Base-by-base conservation (phyloP, 2,888 invertebrate genomes). In the Drosophila longiperda region DNA sequence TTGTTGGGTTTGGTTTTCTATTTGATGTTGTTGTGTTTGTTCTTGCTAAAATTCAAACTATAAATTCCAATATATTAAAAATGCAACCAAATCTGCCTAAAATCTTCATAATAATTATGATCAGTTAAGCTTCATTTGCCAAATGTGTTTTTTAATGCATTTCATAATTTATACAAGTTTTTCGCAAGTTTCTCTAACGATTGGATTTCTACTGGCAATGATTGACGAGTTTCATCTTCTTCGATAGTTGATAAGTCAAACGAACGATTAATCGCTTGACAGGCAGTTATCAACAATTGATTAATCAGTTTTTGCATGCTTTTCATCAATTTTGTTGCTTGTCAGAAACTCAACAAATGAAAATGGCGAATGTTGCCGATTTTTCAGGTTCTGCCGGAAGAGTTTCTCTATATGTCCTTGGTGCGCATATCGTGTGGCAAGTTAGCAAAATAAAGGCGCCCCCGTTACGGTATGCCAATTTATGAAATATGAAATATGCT, bases 341-440 rank as follows among this genome's bases (percentile, higher is more conserved):
- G 75, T 89, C 83, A 85, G 82, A 87, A 85, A 99, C 94, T 99
- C 99, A 53, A 99, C 98, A 94, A 99, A 99, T 60, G 99, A 99
- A 94, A 99, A 99, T 83, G 99, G 99, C 78, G 99, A 99, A 61
- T 99, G 99, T 92, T 98, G 95, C 89, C 98, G 95, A 93, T 99
- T 99, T 94, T 99, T 99, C 94, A 29, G 29, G 0, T 5, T 29
- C 6, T 29, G 5, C 5, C 5, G 29, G 29, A 29, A 29, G 29
- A 29, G 29, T 29, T 29, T 4, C 6, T 29, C 29, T 29, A 6
- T 85, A 99, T 98, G 92, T 99, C 99, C 94, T 98, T 98, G 81
- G 98, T 98, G 91, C 99, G 95, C 88, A 99, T 99, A 93, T 99
- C 99, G 55, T 99, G 99, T 26, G 99, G 99, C 78, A 99, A 94